phyloP scores from a whole-genome alignment of 2,888 invertebrate genomes.

The Drosophila acutilabella region DNA sequence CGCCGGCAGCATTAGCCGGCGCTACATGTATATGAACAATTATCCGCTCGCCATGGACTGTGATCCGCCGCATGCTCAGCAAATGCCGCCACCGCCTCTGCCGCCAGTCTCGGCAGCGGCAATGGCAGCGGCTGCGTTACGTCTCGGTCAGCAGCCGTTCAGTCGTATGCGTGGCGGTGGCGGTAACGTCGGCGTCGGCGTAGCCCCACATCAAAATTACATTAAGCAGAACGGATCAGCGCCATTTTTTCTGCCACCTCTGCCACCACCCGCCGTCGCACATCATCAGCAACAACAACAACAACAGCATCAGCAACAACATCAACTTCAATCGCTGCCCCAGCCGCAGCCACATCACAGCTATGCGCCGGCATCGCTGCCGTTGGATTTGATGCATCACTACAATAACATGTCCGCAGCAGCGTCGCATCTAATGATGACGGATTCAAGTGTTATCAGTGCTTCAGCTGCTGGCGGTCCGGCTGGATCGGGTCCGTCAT shows the following conservation, averaged over 20 bases:
- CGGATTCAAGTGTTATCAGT: conserved; percentile 83
- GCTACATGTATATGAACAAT: conserved; percentile 56
- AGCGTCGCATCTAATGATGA: conserved; percentile 84
- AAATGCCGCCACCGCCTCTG: conserved; percentile 63
- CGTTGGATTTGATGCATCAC: conserved; percentile 81
- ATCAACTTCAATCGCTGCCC: conserved; percentile 40
- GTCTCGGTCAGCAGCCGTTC: conserved; percentile 40
- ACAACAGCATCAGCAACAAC: conserved; percentile 42
- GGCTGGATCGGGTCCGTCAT: conserved; percentile 62
- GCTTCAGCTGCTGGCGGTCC: conserved; percentile 81
- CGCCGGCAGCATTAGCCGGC: conserved; percentile 55
- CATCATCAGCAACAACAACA: conserved; percentile 44
- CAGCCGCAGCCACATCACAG: conserved; percentile 72
- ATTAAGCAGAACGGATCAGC: conserved; percentile 60
- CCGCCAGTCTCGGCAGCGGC: conserved; percentile 43
- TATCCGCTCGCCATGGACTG: conserved; percentile 91
- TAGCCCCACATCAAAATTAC: conserved; percentile 47
- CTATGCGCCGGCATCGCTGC: conserved; percentile 84
- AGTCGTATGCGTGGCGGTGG: conserved; percentile 54
- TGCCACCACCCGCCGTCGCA: conserved; percentile 55
- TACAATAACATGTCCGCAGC: conserved; percentile 79
- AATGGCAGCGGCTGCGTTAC: conserved; percentile 43
- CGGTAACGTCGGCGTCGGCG: background rate
- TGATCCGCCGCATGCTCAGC: conserved; percentile 87
- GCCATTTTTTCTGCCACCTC: conserved; percentile 54